Evolutionary conservation across 2,797 vertebrate genomes (phyloP).

Genomic region (Aldrovandia affinis): DNA sequence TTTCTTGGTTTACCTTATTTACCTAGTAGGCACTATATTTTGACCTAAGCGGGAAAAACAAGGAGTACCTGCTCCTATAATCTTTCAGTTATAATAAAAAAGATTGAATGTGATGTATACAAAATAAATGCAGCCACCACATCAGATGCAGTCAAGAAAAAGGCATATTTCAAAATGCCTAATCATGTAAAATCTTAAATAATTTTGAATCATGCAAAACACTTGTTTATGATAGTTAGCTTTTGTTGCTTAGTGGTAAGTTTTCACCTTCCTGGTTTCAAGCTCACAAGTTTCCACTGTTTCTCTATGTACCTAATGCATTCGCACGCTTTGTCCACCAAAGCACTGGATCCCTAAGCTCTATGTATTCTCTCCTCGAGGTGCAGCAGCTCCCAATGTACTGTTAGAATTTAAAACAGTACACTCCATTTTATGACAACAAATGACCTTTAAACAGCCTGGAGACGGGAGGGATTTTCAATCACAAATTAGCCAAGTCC

Average conservation of each 20-base stretch:
- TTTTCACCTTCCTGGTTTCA: background rate
- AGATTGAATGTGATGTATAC: too few species aligned
- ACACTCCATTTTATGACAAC: constrained; percentile 65
- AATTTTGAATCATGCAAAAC: background rate
- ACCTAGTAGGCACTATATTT: background rate
- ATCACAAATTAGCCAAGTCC: constrained; percentile 67
- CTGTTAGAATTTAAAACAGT: constrained; percentile 52
- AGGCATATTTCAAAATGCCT: background rate
- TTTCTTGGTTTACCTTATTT: background rate
- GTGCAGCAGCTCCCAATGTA: constrained; percentile 20
- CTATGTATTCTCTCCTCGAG: constrained; percentile 1
- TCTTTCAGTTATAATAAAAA: background rate
- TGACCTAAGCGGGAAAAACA: background rate
- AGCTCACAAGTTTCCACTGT: background rate
- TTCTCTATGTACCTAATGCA: background rate
- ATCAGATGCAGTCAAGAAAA: too few species aligned
- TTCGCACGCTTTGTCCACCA: background rate
- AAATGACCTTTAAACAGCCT: constrained; percentile 68
- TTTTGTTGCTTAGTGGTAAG: background rate
- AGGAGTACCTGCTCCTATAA: background rate
- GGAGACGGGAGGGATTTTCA: constrained; percentile 63
- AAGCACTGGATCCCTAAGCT: too few species aligned
- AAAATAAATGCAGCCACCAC: background rate
- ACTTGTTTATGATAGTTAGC: background rate
- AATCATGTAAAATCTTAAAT: background rate